These are phyloP conservation scores for Sycobia sp. DNA, from an alignment of 1,140 invertebrate species.

Conservation along the genomic window DNA sequence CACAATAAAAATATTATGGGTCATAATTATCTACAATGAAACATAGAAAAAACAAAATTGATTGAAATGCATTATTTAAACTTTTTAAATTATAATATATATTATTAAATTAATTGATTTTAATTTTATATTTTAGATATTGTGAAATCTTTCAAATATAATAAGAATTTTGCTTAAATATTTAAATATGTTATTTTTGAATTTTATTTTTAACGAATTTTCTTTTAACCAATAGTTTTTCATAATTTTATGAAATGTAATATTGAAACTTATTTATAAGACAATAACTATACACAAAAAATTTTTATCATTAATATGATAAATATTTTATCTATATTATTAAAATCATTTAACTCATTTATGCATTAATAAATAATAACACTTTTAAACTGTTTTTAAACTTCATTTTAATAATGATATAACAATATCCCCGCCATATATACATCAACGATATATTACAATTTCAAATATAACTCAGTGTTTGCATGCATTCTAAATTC, in stretches of 20 bases:
- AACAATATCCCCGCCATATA: slow-evolving; percentile 58
- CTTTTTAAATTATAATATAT: too few species aligned
- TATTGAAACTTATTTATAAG: too few species aligned
- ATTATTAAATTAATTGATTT: too few species aligned
- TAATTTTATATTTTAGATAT: neutral
- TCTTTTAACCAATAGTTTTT: too few species aligned
- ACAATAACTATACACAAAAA: neutral
- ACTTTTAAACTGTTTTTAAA: slow-evolving; percentile 35
- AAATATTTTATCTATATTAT: neutral
- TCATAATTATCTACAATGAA: too few species aligned
- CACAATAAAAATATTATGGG: slow-evolving; percentile 42
- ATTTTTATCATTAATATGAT: neutral
- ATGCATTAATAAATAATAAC: too few species aligned
- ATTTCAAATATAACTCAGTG: slow-evolving; percentile 37
- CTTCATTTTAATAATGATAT: slow-evolving; percentile 54
- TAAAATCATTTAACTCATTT: neutral
- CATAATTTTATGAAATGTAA: neutral
- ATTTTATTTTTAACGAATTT: too few species aligned
- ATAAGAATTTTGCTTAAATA: too few species aligned
- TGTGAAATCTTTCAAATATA: neutral
- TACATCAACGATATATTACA: slow-evolving; percentile 60
- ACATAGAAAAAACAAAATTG: too few species aligned
- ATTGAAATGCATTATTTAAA: too few species aligned
- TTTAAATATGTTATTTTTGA: too few species aligned
- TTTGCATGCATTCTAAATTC: slow-evolving; percentile 23